Base-by-base conservation (phyloP, 2,797 vertebrate genomes). In the Limosa lapponica region DNA sequence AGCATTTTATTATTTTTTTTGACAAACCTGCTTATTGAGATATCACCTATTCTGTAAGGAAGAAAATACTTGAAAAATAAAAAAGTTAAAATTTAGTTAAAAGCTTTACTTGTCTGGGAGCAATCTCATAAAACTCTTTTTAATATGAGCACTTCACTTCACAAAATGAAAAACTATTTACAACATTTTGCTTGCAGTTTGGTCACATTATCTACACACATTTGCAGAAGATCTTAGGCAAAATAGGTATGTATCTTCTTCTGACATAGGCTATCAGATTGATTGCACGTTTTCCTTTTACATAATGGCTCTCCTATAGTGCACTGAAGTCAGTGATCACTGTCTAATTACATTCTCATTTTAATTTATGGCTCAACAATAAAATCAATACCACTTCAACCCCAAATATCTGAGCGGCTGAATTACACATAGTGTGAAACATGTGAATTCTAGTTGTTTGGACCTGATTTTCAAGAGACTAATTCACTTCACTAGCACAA, bases 111-210 rank as follows among this genome's bases (percentile, higher is more conserved):
- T 96, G 92, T 96, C 94, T 62, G 96, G 95, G 92, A 97, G 97
- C 96, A 94, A 94, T 97, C 96, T 97, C 97, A 98, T 98, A 98
- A 98, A 98, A 98, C 96, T 95, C 93, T 95, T 97, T 98, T 98
- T 97, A 97, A 97, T 97, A 96, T 98, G 97, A 97, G 97, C 97
- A 98, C 96, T 95, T 98, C 95, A 97, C 96, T 93, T 97, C 97
- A 97, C 97, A 98, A 97, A 98, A 97, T 98, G 97, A 97, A 98
- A 97, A 98, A 97, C 82, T 98, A 98, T 98, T 97, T 98, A 97
- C 98, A 98, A 90, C 88, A 72, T 91, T 96, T 97, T 85, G 82
- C 96, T 97, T 97, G 95, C 94, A 30, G 85, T 96, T 96, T 90
- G 96, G 97, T 94, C 96, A 97, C 93, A 92, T 96, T 75, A 96